Conservation (phyloP, 2,888 invertebrate genomes). For the Pherbina coryleti region DNA sequence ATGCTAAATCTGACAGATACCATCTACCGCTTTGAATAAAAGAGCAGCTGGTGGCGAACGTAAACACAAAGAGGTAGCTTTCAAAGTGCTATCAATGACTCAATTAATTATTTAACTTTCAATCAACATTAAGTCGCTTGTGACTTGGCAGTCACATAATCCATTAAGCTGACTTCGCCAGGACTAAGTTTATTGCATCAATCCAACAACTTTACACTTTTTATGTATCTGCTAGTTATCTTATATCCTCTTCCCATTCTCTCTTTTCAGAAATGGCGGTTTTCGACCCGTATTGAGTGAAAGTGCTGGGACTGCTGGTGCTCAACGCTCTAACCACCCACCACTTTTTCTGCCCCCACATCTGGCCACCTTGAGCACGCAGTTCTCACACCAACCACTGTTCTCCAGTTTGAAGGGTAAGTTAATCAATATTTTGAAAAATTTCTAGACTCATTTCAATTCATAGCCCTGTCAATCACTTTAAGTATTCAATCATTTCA, state of each 20-base stretch:
- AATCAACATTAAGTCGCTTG: neutral
- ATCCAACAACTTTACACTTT: neutral
- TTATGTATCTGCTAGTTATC: neutral
- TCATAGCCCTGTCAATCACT: slow-evolving; percentile 5
- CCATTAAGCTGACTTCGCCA: neutral
- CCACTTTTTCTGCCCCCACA: slow-evolving; percentile 89
- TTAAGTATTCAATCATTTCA: slow-evolving; percentile 12
- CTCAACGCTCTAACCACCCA: slow-evolving; percentile 74
- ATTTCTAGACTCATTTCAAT: neutral
- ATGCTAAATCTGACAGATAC: too few species aligned
- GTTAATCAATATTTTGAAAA: slow-evolving; percentile 40
- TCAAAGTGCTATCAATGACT: too few species aligned
- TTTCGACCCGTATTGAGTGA: slow-evolving; percentile 75
- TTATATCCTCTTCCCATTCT: slow-evolving; percentile 1
- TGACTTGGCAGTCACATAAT: neutral
- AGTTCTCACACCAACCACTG: slow-evolving; percentile 85
- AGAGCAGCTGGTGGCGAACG: too few species aligned
- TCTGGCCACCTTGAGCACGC: slow-evolving; percentile 78
- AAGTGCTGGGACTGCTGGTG: slow-evolving; percentile 59
- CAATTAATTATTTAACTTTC: neutral
- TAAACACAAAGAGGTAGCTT: too few species aligned
- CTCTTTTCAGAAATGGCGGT: slow-evolving; percentile 72
- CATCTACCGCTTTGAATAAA: too few species aligned
- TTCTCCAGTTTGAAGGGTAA: slow-evolving; percentile 86
- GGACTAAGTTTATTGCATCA: neutral